A percentile compares a stretch with the other conserved stretches of the same genome.
phyloP scores from a whole-genome alignment of 2,113 vertebrate species.

The Nerophis lumbriciformis region DNA sequence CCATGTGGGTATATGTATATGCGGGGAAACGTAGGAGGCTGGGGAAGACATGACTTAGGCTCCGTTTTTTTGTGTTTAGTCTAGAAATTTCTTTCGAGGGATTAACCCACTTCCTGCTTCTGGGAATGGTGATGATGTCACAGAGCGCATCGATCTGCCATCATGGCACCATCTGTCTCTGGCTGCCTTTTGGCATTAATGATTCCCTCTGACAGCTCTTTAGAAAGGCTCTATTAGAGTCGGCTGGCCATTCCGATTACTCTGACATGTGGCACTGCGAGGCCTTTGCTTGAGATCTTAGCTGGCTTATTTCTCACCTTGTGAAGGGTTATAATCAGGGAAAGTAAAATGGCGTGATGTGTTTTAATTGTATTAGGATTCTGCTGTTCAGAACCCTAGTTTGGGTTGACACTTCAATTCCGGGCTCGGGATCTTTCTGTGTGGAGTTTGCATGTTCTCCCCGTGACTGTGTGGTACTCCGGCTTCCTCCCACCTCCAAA shows the following conservation, averaged over 20 bases:
- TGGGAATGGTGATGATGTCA: constrained; percentile 33
- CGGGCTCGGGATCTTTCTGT: too few species aligned
- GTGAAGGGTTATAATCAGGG: neutral
- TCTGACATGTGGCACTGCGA: constrained; percentile 40
- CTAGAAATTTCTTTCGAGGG: constrained; percentile 59
- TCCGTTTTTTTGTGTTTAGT: constrained; percentile 45
- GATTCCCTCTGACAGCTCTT: constrained; percentile 61
- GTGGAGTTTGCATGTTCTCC: too few species aligned
- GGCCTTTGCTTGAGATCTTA: neutral
- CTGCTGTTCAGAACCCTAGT: too few species aligned
- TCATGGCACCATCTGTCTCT: constrained; percentile 67
- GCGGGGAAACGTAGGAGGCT: too few species aligned
- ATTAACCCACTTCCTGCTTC: constrained; percentile 57
- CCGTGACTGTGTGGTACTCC: too few species aligned
- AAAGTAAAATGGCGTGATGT: neutral
- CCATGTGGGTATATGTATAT: constrained; percentile 22
- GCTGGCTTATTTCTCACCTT: too few species aligned
- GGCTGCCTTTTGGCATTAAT: constrained; percentile 64
- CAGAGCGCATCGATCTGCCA: constrained; percentile 59
- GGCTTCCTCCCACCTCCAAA: too few species aligned
- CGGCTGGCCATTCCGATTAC: constrained; percentile 46
- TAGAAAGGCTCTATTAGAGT: constrained; percentile 38
- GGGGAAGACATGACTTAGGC: constrained; percentile 13
- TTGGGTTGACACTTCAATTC: too few species aligned
- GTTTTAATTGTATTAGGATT: neutral